Percentiles rank a stretch among this genome's conserved stretches.
Conservation (phyloP, 2,888 invertebrate species). For the Erynnis tages region DNA sequence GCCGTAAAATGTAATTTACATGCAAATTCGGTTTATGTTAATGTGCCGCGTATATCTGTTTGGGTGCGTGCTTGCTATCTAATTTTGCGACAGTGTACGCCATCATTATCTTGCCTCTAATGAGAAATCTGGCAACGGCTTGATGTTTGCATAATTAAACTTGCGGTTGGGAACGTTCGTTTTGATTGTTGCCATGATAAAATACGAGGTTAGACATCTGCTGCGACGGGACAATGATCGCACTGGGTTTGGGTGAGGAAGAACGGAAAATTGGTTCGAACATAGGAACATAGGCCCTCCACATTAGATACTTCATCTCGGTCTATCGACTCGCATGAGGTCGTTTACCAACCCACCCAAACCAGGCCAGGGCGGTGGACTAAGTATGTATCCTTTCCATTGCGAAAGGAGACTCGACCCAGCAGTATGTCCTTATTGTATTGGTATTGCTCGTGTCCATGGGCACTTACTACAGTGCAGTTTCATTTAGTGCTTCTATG, state of each 20-base stretch:
- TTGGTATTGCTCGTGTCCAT: no score
- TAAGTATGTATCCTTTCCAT: no score
- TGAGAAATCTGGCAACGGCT: conserved; percentile 81
- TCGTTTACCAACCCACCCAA: no score
- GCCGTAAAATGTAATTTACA: conserved; percentile 83
- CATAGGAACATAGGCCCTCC: neutral
- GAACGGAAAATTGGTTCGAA: neutral
- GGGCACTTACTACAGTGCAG: no score
- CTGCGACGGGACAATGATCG: neutral
- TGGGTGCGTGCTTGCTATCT: conserved; percentile 81
- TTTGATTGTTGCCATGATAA: conserved; percentile 77
- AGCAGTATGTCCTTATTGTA: no score
- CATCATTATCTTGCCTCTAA: conserved; percentile 81
- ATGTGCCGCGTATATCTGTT: conserved; percentile 81
- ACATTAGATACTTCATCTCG: no score
- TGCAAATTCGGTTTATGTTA: conserved; percentile 83
- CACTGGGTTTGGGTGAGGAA: neutral
- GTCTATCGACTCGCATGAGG: no score
- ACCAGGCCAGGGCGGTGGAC: no score
- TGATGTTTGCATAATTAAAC: conserved; percentile 82
- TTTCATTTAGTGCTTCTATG: no score
- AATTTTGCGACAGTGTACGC: conserved; percentile 82
- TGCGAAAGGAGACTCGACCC: no score
- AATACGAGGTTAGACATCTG: conserved; percentile 64
- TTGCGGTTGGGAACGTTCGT: conserved; percentile 70